phyloP scores from a whole-genome alignment of 2,888 invertebrate species.

The Seira musarum region DNA sequence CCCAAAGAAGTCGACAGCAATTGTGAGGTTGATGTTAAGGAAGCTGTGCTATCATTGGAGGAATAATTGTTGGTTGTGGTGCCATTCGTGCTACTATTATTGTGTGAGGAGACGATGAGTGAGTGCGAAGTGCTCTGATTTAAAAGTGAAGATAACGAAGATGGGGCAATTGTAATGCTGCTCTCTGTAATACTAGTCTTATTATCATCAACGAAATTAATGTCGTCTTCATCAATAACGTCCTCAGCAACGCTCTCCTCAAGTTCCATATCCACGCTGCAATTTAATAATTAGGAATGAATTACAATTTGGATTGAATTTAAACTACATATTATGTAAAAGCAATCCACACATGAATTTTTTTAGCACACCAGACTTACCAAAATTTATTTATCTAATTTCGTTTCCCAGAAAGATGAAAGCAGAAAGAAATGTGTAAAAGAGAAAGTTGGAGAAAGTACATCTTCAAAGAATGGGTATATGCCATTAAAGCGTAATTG shows the following conservation, averaged over 20 bases:
- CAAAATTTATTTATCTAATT: slow-evolving; percentile 22
- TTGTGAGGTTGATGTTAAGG: background rate
- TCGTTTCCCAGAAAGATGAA: too few species aligned
- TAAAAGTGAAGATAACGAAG: background rate
- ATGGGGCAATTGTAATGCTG: slow-evolving; percentile 14
- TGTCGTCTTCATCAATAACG: too few species aligned
- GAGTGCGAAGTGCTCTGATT: background rate
- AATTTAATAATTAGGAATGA: too few species aligned
- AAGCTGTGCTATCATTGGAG: background rate
- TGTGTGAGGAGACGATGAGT: background rate
- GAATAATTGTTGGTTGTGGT: background rate
- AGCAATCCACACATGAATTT: too few species aligned
- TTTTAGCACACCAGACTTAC: too few species aligned
- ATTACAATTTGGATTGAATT: too few species aligned
- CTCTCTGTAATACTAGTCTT: slow-evolving; percentile 28
- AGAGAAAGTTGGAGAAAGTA: slow-evolving; percentile 39
- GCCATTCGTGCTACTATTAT: slow-evolving; percentile 13
- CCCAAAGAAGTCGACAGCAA: background rate
- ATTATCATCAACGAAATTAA: slow-evolving; percentile 21
- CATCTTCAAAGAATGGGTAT: background rate
- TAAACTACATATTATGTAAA: too few species aligned
- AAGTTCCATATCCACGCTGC: slow-evolving; percentile 50
- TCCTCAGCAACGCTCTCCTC: slow-evolving; percentile 59
- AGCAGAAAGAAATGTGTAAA: background rate
- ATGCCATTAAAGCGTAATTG: background rate